Conservation (phyloP, 2,113 vertebrate species). For the Balaeniceps rex region DNA sequence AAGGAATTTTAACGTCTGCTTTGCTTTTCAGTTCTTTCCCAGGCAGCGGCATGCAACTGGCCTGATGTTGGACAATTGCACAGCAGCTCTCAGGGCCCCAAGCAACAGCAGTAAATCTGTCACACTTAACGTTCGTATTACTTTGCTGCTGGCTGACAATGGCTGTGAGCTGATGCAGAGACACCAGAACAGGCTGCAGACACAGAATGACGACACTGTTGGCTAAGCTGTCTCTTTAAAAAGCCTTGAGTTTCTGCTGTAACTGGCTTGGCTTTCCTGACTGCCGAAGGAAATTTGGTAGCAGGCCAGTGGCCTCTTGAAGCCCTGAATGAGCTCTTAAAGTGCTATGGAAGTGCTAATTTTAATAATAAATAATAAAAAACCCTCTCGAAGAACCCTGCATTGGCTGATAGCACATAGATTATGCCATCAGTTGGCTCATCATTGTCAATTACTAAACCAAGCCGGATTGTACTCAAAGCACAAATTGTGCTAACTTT, state of each 20-base stretch:
- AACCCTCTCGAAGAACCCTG: not conserved
- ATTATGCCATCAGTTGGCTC: not conserved
- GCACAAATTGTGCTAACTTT: not conserved
- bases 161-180: not conserved
- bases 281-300: not conserved
- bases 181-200: not conserved
- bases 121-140: not conserved
- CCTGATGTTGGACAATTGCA: not conserved
- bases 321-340: not conserved
- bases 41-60: not conserved
- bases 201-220: not conserved
- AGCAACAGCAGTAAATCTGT: slow-evolving; percentile 14
- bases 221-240: not conserved
- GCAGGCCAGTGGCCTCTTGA: not conserved
- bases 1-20: not conserved
- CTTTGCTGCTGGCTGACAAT: not conserved
- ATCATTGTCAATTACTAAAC: not conserved
- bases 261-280: not conserved
- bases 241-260: not conserved
- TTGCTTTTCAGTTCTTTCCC: not conserved
- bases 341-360: not conserved
- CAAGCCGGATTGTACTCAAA: not conserved
- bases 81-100: not conserved
- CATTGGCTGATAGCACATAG: accelerated
- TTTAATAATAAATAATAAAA: not conserved